Base-by-base conservation (phyloP, 2,113 vertebrate species). In the Pagrus major region DNA sequence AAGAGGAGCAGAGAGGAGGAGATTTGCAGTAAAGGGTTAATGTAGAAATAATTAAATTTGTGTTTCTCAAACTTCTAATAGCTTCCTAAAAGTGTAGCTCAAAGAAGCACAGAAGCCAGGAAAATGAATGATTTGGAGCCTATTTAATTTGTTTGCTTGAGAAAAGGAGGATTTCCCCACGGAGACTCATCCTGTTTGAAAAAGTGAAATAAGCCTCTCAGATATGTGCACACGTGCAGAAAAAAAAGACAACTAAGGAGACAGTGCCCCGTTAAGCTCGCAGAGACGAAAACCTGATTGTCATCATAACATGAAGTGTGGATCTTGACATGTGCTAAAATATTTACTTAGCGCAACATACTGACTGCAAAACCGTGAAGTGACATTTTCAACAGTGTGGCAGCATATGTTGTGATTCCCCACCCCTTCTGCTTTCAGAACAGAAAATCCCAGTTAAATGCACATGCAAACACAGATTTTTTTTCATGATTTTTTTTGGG, bases 141-240 rank as follows among this genome's bases (percentile, higher is more conserved):
- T 68, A 74, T 76, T 78, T 86, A 89, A 89, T 87, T 88, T 87
- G 76, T 81, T 87, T 88, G 84, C 51, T 78, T 52, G 66, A 77
- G 55, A 85, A 84, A n/a, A 60, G 67, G 51, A 69, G 51, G 52
- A 69, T 83, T 58, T 76, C 84, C 84, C 85, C 0, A 16, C 35
- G 77, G 84, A 84, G 75, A 67, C 60, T 78, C 49, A 74, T 86
- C 41, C 55, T 80, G 56, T 85, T 76, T 35, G 60, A 25, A 80
- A 78, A 84, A 75, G 39, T 37, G 61, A 12, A 80, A 88, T 75
- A 80, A 83, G 67, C 71, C 75, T 77, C 82, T 78, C 59, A 79
- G 83, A 80, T 75, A 76, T 74, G 73, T 75, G 69, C 71, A 80
- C 71, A 79, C 41, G 61, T 44, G 70, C 33, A 75, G 33, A 64